Evolutionary conservation across 2,113 vertebrate species (phyloP), one percentile per base, ranked within the genome.

Genomic region (Leuciscus idus): DNA sequence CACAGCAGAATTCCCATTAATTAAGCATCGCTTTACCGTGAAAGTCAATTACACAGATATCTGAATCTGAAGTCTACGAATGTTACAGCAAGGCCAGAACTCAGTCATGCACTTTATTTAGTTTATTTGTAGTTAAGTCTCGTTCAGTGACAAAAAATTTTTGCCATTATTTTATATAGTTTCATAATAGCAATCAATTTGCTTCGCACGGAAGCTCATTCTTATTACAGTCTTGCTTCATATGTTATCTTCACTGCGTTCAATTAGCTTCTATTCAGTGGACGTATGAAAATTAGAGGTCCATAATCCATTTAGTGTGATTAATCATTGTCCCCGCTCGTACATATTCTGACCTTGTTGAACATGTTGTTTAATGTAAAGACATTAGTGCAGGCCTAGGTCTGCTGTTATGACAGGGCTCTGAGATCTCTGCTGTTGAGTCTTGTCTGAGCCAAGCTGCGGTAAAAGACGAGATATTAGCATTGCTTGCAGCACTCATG

Each of bases 1-100:
- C 92, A 89, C 92, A 93, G 91, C 91, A 93, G 94, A 94, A 92
- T 90, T 90, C 89, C 84, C 88, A 92, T 95, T 95, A 94, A 94
- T 95, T 94, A 94, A 93, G 92, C 92, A 93, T 94, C 91, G 91
- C 91, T 93, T 91, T 93, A 91, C 92, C 92, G 89, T 92, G 91
- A 93, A 93, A 93, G 91, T 94, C 89, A 90, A 93, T 93, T 90
- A 91, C 82, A 91, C 48, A 52, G 76, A 84, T 85, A 79, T 73
- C 89, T 92, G 91, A 91, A 87, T 73, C 50, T 13, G 23, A 30
- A 82, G n/a, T 46, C 80, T 33, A 50, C 6, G 17, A 70, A 36
- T 33, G 64, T 82, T 50, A 82, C 62, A 33, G 81, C 46, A 68
- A 77, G 62, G 80, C 81, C 61, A 68, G 62, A 70, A 52, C 62